Evolutionary conservation across 1,140 invertebrate genomes (phyloP).

Genomic region (Anthonomus grandis): DNA sequence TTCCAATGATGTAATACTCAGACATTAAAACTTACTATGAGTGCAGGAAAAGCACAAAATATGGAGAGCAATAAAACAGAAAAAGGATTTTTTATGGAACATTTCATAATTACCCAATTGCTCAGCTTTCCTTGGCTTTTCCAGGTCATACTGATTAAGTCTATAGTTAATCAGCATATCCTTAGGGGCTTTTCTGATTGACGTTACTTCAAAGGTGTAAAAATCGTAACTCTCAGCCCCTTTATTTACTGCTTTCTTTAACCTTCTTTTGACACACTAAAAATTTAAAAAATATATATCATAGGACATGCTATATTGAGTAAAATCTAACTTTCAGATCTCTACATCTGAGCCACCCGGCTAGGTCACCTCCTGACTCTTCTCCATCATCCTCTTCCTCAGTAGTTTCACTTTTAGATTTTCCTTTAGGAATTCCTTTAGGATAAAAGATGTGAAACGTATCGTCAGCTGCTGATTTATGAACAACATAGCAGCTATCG

Average conservation of each 20-base stretch:
- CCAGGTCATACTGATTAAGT: constrained; percentile 27
- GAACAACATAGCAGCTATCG: constrained; percentile 54
- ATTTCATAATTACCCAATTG: constrained; percentile 18
- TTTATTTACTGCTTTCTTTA: constrained; percentile 32
- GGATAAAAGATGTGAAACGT: constrained; percentile 59
- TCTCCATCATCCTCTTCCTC: constrained; percentile 5
- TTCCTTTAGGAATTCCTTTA: constrained; percentile 41
- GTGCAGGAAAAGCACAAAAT: too few relatives aligned
- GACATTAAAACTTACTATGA: too few relatives aligned
- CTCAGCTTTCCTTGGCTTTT: constrained; percentile 20
- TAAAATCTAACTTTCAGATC: constrained; percentile 20
- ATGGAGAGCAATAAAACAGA: too few relatives aligned
- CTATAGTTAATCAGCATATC: constrained; percentile 50
- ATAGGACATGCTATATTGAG: neutral
- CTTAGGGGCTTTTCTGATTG: constrained; percentile 51
- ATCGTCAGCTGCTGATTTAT: constrained; percentile 48
- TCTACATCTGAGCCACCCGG: constrained; percentile 38
- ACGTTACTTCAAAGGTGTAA: constrained; percentile 55
- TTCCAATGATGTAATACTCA: too few relatives aligned
- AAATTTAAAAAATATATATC: constrained; percentile 2
- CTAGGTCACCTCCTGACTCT: constrained; percentile 8
- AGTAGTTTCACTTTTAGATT: constrained; percentile 1
- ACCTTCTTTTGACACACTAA: constrained; percentile 26
- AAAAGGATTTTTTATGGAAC: too few relatives aligned
- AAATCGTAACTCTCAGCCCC: constrained; percentile 40